These are phyloP conservation scores for Antheraea assamensis DNA, from an alignment of 2,888 invertebrate species.

Conservation along the genomic window DNA sequence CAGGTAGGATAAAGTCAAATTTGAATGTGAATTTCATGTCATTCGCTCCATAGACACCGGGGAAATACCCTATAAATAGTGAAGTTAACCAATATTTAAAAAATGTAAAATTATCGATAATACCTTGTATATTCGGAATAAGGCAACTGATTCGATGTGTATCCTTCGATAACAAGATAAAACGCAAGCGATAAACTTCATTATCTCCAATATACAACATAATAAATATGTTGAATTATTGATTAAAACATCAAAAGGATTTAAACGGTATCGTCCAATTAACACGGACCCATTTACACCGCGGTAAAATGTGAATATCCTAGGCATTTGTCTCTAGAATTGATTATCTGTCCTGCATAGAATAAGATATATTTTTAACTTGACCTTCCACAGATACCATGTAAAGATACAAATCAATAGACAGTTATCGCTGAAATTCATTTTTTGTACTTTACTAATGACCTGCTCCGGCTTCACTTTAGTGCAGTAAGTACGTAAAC, in stretches of 20 bases:
- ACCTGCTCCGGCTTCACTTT: too few relatives aligned
- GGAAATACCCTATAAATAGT: neutral
- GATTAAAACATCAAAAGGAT: neutral
- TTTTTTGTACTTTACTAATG: too few relatives aligned
- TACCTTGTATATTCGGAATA: neutral
- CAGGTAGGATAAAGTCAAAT: too few relatives aligned
- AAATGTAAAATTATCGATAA: neutral
- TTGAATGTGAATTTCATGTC: neutral
- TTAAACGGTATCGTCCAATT: neutral
- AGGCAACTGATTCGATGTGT: neutral
- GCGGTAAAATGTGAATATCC: neutral
- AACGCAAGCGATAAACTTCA: neutral
- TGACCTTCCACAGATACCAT: too few relatives aligned
- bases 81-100: neutral
- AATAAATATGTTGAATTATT: neutral
- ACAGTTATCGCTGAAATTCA: too few relatives aligned
- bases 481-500: too few relatives aligned
- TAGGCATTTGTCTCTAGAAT: neutral
- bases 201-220: neutral
- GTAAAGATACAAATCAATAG: too few relatives aligned
- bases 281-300: neutral
- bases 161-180: slow-evolving; percentile 1
- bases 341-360: too few relatives aligned
- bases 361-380: too few relatives aligned
- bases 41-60: neutral